Base-by-base conservation (phyloP, 2,113 vertebrate genomes). In the Phoenicopterus ruber region DNA sequence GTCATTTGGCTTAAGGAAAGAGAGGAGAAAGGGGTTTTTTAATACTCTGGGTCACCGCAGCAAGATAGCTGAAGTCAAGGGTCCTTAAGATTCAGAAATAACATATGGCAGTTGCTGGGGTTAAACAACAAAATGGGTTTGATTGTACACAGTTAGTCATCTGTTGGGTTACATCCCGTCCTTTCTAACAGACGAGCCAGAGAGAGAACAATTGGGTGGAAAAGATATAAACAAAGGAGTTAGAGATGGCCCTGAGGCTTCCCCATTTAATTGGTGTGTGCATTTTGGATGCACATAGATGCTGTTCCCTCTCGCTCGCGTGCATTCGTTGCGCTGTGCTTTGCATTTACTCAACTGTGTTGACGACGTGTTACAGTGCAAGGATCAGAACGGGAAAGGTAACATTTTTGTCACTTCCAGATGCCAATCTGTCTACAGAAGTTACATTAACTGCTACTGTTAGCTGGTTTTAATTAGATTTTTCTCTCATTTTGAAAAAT, bases 201-300 rank as follows among this genome's bases (percentile, higher is more conserved):
- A 61, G 18, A 63, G 47, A 69, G 66, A 95, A 94, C 85, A 97
- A 76, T 80, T 94, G 85, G 85, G 62, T 93, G 88, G 70, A 85
- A 93, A 92, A 92, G 57, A 93, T 82, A 72, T 55, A 86, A 95
- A 94, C 85, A 94, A 92, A 96, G 84, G 61, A 72, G 49, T 61
- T 76, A 63, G 82, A 93, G 79, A 93, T 90, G 61, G 73, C 85
- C 92, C 62, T 86, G 70, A 92, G 90, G 82, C 71, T 79, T 88
- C 52, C 32, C 8, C 40, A n/a, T 83, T 86, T 90, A 82, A 61
- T 40, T 94, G 85, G 7, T 82, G 40, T 65, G 57, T 67, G 52
- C 26, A 16, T 93, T 94, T 90, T 86, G 90, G 79, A 65, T 57
- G 15, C 36, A 42, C 49, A 57, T 9, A 79, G 40, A 82, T 82